Conservation (phyloP, 1,140 invertebrate genomes). For the Drosophila asahinai region DNA sequence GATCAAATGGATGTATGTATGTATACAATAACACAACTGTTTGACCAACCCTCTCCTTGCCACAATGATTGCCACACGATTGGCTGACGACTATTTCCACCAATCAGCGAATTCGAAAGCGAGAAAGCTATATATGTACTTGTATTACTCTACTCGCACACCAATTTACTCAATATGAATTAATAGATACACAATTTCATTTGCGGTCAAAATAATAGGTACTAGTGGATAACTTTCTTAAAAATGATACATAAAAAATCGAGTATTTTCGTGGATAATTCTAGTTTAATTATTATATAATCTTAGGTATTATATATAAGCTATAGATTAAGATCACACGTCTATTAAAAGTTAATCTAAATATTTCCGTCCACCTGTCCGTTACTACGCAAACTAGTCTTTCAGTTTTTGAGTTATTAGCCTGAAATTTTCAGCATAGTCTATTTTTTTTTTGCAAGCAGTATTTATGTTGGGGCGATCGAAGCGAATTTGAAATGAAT, state of each 20-base stretch:
- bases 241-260: neutral
- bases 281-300: too few relatives aligned
- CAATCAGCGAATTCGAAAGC: conserved; percentile 52
- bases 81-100: conserved; percentile 40
- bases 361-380: too few relatives aligned
- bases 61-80: conserved; percentile 20
- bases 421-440: too few relatives aligned
- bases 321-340: too few relatives aligned
- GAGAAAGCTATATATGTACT: conserved; percentile 34
- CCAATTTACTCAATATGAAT: neutral
- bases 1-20: neutral
- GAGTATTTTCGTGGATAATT: too few relatives aligned
- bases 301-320: too few relatives aligned
- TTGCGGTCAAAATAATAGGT: neutral
- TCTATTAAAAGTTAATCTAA: too few relatives aligned
- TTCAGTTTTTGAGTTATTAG: too few relatives aligned
- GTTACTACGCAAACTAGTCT: too few relatives aligned
- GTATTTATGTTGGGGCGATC: too few relatives aligned
- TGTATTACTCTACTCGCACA: neutral
- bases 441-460: too few relatives aligned
- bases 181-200: neutral
- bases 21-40: neutral
- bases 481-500: too few relatives aligned
- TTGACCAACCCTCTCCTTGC: conserved; percentile 3
- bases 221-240: neutral